Evolutionary conservation across 2,888 invertebrate species (phyloP), one percentile per base, ranked within the genome.

Genomic region (Anarsia innoxiella): DNA sequence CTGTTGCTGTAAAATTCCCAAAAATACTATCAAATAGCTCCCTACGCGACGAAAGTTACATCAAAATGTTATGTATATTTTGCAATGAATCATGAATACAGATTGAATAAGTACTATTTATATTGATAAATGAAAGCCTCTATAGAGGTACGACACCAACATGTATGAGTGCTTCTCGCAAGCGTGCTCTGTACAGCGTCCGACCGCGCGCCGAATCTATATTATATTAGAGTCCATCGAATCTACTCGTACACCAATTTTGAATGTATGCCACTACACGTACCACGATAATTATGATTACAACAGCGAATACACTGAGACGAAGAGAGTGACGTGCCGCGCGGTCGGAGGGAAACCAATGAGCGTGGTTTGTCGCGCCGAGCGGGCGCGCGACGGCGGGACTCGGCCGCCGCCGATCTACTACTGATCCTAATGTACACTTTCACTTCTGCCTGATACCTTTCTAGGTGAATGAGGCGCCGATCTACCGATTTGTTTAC

Each of bases 11-110:
- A 19, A 3, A 19, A 19, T 30, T 30, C 12, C 14, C 15, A 19
- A 16, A 41, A 39, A 31, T 31, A 31, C 15, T 46, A 44, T 43
- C 41, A 55, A 49, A 62, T 68, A 72, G 78, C 70, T 59, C 71
- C 75, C 79, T 78, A 75, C 74, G 83, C 82, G 76, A 82, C 78
- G 73, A 74, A 77, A 67, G 70, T 74, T 69, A 79, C 73, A 78
- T 66, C 71, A 61, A 79, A 69, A 80, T 69, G 68, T n/a, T n/a
- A n/a, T n/a, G 71, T 64, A 59, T 53, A 60, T 59, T 55, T 60
- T 66, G 55, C 66, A 59, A 69, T 61, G 65, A 41, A 19, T 16
- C 25, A 73, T 80, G 78, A 78, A 61, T 80, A 82, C 59, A 79
- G 75, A 70, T 71, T 69, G 71, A 75, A 72, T 80, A 80, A 76